These are phyloP conservation scores for Cacoxenus indagator DNA, from an alignment of 2,888 invertebrate genomes.

Conservation along the genomic window DNA sequence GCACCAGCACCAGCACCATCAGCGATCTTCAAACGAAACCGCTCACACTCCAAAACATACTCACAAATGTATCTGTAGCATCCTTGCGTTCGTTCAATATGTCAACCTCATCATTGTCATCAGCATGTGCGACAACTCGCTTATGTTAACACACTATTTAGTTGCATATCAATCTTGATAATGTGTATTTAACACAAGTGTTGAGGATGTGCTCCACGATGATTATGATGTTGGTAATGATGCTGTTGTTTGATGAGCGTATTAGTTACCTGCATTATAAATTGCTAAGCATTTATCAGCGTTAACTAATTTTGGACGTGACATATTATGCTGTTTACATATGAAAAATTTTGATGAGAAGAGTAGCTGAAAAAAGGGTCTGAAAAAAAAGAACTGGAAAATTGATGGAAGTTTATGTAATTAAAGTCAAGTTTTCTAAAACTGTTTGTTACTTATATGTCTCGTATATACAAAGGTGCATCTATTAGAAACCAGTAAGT, in stretches of 20 bases:
- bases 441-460: too few species aligned
- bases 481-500: too few species aligned
- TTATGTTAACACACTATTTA: conserved; percentile 61
- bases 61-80: neutral
- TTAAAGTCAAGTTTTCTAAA: too few species aligned
- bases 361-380: too few species aligned
- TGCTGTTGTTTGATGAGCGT: neutral
- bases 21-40: neutral
- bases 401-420: too few species aligned
- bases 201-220: conserved; percentile 3
- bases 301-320: conserved; percentile 46
- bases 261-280: conserved; percentile 30
- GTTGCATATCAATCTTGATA: conserved; percentile 57
- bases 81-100: conserved; percentile 2
- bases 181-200: conserved; percentile 30
- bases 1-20: neutral
- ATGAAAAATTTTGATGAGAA: too few species aligned
- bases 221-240: conserved; percentile 41
- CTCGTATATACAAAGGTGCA: too few species aligned
- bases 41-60: neutral
- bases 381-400: too few species aligned
- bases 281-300: conserved; percentile 55
- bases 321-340: conserved; percentile 44
- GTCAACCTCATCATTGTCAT: conserved; percentile 15
- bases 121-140: conserved; percentile 45